Conservation (phyloP, 35 echinoderm and acorn worm species). For the Diadema setosum region DNA sequence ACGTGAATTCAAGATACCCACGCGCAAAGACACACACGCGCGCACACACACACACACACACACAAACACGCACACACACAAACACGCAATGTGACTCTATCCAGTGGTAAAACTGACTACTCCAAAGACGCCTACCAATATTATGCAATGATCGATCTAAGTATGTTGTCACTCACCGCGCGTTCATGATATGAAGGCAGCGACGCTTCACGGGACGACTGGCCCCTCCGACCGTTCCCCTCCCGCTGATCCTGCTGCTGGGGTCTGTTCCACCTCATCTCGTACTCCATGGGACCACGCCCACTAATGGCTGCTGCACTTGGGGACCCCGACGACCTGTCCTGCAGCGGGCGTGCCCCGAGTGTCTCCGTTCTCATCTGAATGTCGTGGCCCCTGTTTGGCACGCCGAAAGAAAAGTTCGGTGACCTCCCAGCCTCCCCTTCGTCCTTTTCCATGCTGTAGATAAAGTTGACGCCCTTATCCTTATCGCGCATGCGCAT, state of each 20-base stretch:
- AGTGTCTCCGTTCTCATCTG: background rate
- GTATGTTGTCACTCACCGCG: too few species aligned
- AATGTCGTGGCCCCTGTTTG: too few species aligned
- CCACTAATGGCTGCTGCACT: too few species aligned
- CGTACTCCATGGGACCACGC: too few species aligned
- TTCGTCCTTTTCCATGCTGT: background rate
- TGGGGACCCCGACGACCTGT: too few species aligned
- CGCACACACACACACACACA: background rate
- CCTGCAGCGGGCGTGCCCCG: background rate
- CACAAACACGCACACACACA: background rate
- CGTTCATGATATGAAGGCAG: too few species aligned
- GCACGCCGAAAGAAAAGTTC: constrained; percentile 5
- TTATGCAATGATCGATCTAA: too few species aligned
- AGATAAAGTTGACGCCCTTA: background rate
- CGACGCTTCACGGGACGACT: background rate
- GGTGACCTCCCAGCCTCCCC: too few species aligned
- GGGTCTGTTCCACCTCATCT: background rate
- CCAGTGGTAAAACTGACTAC: background rate
- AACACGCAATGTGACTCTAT: background rate
- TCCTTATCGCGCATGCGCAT: background rate
- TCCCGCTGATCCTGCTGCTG: background rate
- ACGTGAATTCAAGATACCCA: too few species aligned
- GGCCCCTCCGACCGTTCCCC: background rate
- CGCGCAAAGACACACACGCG: background rate
- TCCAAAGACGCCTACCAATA: background rate